Evolutionary conservation across 1,140 invertebrate genomes (phyloP), one percentile per base, ranked within the genome.

Genomic region (Sycophaga agraensis): DNA sequence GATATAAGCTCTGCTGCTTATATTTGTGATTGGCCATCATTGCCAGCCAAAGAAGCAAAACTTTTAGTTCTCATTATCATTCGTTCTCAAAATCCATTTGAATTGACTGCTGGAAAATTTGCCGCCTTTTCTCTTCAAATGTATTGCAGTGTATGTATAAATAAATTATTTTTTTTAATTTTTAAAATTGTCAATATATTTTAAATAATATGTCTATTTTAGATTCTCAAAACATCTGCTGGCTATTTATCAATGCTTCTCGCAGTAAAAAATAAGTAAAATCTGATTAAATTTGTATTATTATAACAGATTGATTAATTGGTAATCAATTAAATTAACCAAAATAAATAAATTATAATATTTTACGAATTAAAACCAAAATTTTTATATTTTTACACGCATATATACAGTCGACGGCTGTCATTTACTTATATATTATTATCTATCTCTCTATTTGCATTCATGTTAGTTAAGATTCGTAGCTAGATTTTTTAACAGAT

Each of bases 171-270:
- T n/a, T n/a, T n/a, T n/a, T n/a, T n/a, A n/a, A n/a, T n/a, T n/a
- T n/a, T n/a, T n/a, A n/a, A n/a, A n/a, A n/a, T n/a, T n/a, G 66
- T 82, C 24, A 35, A 6, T 35, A 5, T 14, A 26, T 11, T 42
- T n/a, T 11, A 48, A 48, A 1, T 48, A 46, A 26, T 26, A 46
- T 8, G 11, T 46, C 12, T 46, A 4, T 80, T 78, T 1, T 70
- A 82, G 81, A 78, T 82, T 24, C 74, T 82, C 54, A 82, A 82
- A 67, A 72, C 76, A 1, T 82, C 81, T 0, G 81, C 81, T 51
- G 81, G 80, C 0, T 69, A 82, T 42, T 80, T 82, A 42, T 82
- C 81, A 16, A 63, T 82, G 11, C 66, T 82, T 11, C 74, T 65
- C 19, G 58, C 63, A 24, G 51, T 65, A 4, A 60, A 50, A 46